A percentile compares a stretch with the other conserved stretches of the same genome.
phyloP scores from a whole-genome alignment of 1,140 invertebrate species.

The Drosophila nebulosa region DNA sequence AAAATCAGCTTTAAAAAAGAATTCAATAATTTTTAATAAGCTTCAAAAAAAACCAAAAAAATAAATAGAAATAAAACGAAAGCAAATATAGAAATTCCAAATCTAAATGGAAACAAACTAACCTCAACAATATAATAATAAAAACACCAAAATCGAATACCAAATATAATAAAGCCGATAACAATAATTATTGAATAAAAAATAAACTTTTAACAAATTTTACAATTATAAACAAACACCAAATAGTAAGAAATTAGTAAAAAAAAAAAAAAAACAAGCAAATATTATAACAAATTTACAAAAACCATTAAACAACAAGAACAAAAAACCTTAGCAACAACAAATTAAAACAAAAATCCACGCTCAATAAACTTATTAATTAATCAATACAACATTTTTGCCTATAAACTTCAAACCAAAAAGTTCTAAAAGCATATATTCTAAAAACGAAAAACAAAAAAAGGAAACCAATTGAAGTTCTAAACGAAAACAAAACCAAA shows the following conservation, averaged over 20 bases:
- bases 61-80: background rate
- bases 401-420: background rate
- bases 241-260: background rate
- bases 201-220: constrained; percentile 7
- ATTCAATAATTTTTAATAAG: background rate
- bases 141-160: constrained; percentile 1
- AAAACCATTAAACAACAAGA: background rate
- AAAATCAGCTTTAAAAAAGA: background rate
- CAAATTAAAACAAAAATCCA: background rate
- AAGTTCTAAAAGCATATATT: background rate
- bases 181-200: background rate
- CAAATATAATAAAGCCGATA: background rate
- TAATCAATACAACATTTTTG: background rate
- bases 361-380: background rate
- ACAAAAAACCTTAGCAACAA: background rate
- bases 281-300: background rate
- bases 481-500: background rate
- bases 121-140: background rate
- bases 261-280: background rate
- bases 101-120: background rate
- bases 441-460: background rate
- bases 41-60: background rate
- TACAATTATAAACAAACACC: constrained; percentile 8
- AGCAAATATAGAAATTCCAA: background rate
- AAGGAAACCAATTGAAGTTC: background rate